phyloP scores from a whole-genome alignment of 2,113 vertebrate genomes.

The Hucho hucho region DNA sequence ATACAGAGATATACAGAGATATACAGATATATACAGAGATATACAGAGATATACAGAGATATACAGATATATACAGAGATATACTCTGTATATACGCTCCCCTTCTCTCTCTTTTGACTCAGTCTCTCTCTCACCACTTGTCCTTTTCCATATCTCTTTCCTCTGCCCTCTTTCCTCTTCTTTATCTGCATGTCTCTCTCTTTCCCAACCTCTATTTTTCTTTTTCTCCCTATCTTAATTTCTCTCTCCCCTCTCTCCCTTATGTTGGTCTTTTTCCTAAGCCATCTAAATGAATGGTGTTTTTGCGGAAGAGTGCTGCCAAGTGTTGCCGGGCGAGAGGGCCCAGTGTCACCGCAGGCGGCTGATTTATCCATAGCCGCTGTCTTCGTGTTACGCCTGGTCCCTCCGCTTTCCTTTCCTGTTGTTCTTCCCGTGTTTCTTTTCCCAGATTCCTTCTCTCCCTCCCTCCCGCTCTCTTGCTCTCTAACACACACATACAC shows the following conservation, averaged over 20 bases:
- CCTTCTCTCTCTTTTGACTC: neutral
- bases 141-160: slow-evolving; percentile 31
- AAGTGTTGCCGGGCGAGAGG: slow-evolving; percentile 48
- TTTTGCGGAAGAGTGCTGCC: slow-evolving; percentile 70
- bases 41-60: too few species aligned
- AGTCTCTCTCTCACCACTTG: neutral
- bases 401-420: slow-evolving; percentile 75
- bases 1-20: too few species aligned
- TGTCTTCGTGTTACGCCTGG: slow-evolving; percentile 74
- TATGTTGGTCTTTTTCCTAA: slow-evolving; percentile 36
- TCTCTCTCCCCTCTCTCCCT: slow-evolving; percentile 32
- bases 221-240: slow-evolving; percentile 18
- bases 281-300: slow-evolving; percentile 68
- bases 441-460: slow-evolving; percentile 24
- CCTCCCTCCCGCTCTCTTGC: slow-evolving; percentile 45
- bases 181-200: slow-evolving; percentile 8
- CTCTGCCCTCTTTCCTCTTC: slow-evolving; percentile 29
- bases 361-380: slow-evolving; percentile 74
- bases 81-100: neutral
- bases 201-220: slow-evolving; percentile 5
- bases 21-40: too few species aligned
- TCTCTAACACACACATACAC: neutral
- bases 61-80: too few species aligned
- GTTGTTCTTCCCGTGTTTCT: slow-evolving; percentile 78
- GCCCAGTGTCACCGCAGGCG: slow-evolving; percentile 59